Conservation (phyloP, 2,113 vertebrate genomes). For the Pica pica region DNA sequence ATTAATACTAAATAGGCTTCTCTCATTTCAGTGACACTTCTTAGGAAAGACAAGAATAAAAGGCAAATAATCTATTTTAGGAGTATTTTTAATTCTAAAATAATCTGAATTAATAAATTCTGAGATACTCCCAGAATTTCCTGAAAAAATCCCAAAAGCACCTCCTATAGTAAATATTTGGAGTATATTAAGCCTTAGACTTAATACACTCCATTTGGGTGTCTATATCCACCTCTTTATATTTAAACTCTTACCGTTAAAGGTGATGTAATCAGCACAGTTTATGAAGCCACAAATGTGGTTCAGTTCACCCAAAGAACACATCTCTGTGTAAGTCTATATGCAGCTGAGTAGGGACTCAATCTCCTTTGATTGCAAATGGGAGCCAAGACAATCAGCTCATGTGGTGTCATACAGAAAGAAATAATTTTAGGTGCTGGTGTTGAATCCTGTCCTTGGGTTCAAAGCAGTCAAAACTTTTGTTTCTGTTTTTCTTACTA, state of each 20-base stretch:
- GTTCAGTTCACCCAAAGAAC: background rate
- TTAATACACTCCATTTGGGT: background rate
- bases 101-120: background rate
- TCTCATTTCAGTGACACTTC: background rate
- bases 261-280: background rate
- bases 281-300: background rate
- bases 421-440: background rate
- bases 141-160: background rate
- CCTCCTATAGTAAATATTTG: background rate
- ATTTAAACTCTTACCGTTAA: background rate
- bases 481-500: background rate
- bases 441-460: background rate
- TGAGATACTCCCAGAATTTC: background rate
- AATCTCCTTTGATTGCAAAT: background rate
- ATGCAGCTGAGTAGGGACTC: background rate
- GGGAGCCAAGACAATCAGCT: background rate
- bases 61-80: background rate
- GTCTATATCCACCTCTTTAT: background rate
- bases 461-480: background rate
- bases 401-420: background rate
- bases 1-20: background rate
- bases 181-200: background rate
- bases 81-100: background rate
- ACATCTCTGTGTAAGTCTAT: background rate
- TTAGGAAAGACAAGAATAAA: background rate